These are phyloP conservation scores for Amblyjoppa fuscipennis DNA, from an alignment of 2,888 invertebrate genomes.

Conservation along the genomic window DNA sequence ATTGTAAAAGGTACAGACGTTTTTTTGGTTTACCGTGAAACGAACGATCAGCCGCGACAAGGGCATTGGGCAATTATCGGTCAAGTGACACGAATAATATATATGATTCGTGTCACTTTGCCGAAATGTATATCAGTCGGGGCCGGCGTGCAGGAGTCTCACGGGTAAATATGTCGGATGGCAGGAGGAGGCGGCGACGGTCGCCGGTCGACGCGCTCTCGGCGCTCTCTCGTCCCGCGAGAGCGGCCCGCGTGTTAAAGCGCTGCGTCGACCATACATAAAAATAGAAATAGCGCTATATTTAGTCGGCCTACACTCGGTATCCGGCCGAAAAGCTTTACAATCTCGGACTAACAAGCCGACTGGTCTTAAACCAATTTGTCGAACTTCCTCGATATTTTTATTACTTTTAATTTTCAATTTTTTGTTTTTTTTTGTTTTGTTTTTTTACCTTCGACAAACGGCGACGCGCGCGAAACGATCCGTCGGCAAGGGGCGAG, in stretches of 20 bases:
- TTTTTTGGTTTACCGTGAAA: no score
- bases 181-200: slow-evolving; percentile 31
- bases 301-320: slow-evolving; percentile 84
- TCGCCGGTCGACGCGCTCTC: slow-evolving; percentile 56
- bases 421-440: background rate
- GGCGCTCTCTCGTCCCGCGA: slow-evolving; percentile 36
- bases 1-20: no score
- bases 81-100: slow-evolving; percentile 70
- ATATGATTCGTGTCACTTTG: slow-evolving; percentile 74
- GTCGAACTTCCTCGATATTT: slow-evolving; percentile 42
- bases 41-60: slow-evolving; percentile 44
- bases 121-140: slow-evolving; percentile 76
- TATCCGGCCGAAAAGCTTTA: slow-evolving; percentile 81
- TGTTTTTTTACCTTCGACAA: background rate
- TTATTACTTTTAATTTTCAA: background rate
- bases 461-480: no score
- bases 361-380: slow-evolving; percentile 43
- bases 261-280: slow-evolving; percentile 71
- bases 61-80: slow-evolving; percentile 70
- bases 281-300: slow-evolving; percentile 83
- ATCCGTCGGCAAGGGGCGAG: background rate
- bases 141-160: slow-evolving; percentile 61
- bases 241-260: slow-evolving; percentile 70
- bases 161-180: slow-evolving; percentile 75
- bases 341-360: slow-evolving; percentile 56